These are phyloP conservation scores for Phyto melanocephala DNA, from an alignment of 2,888 invertebrate genomes.

Conservation along the genomic window DNA sequence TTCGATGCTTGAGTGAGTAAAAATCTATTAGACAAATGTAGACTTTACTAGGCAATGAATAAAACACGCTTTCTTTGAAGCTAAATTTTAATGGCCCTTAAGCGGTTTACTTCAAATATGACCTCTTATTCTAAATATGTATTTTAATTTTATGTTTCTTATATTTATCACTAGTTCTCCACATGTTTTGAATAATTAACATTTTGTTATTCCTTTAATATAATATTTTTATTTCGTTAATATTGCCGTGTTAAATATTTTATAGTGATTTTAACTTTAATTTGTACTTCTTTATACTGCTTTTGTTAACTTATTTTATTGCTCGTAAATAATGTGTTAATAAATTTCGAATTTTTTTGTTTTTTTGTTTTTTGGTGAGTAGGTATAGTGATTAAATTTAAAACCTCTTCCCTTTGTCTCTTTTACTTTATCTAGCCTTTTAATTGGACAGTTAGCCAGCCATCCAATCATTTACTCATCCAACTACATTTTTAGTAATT, in stretches of 20 bases:
- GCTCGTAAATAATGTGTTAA: constrained; percentile 60
- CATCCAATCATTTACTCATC: constrained; percentile 8
- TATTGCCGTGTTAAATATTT: constrained; percentile 24
- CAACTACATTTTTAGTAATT: constrained; percentile 38
- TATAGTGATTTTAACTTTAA: constrained; percentile 40
- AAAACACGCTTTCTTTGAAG: constrained; percentile 32
- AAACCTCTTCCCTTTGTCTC: constrained; percentile 24
- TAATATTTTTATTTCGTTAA: constrained; percentile 10
- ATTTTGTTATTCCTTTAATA: neutral
- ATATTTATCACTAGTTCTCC: neutral
- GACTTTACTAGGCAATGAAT: neutral
- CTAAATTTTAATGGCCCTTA: neutral
- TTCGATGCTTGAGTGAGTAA: neutral
- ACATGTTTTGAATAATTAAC: neutral
- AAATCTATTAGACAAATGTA: constrained; percentile 40
- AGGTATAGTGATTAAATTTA: constrained; percentile 42
- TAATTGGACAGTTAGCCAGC: neutral
- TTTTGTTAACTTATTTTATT: constrained; percentile 53
- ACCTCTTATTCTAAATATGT: constrained; percentile 18
- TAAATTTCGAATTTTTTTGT: constrained; percentile 40
- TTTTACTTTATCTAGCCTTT: constrained; percentile 20
- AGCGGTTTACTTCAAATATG: constrained; percentile 41
- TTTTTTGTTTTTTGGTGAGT: neutral
- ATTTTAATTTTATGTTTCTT: neutral
- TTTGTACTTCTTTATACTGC: constrained; percentile 8